phyloP scores from a whole-genome alignment of 2,113 vertebrate genomes.

The Natator depressus region DNA sequence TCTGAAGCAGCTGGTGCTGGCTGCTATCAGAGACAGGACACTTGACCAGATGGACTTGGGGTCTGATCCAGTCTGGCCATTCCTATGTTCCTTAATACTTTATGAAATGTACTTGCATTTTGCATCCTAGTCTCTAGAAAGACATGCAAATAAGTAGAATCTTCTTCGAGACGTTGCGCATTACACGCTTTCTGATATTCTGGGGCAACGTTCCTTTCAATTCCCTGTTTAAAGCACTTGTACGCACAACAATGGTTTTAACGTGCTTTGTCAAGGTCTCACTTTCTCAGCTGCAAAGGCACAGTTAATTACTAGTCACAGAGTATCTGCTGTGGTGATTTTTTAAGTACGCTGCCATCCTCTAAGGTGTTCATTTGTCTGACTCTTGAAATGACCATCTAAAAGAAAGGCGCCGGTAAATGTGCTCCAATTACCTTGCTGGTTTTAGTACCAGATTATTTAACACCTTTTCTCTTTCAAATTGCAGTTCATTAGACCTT shows the following conservation, averaged over 20 bases:
- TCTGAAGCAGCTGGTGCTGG: not conserved
- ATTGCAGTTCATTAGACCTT: not conserved
- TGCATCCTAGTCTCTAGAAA: not conserved
- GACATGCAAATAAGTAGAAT: slow-evolving; percentile 45
- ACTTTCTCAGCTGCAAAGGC: slow-evolving; percentile 28
- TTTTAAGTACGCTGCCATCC: slow-evolving; percentile 2
- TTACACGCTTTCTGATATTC: slow-evolving; percentile 49
- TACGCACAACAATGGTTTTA: slow-evolving; percentile 43
- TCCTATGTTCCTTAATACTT: slow-evolving; percentile 6
- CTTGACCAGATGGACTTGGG: not conserved
- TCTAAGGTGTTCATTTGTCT: slow-evolving; percentile 20
- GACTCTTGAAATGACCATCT: slow-evolving; percentile 33
- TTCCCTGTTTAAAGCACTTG: slow-evolving; percentile 60
- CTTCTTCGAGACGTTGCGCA: slow-evolving; percentile 41
- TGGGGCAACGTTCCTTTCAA: slow-evolving; percentile 45
- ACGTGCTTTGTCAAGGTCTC: slow-evolving; percentile 58
- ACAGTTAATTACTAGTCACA: slow-evolving; percentile 64
- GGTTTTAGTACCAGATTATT: not conserved
- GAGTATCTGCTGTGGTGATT: not conserved
- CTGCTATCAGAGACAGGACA: not conserved
- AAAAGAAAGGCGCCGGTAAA: slow-evolving; percentile 11
- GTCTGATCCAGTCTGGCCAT: not conserved
- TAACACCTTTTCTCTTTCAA: not conserved
- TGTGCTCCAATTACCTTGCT: slow-evolving; percentile 4
- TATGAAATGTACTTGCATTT: slow-evolving; percentile 35